Conservation (phyloP, 2,888 invertebrate genomes). For the Cacoxenus indagator region DNA sequence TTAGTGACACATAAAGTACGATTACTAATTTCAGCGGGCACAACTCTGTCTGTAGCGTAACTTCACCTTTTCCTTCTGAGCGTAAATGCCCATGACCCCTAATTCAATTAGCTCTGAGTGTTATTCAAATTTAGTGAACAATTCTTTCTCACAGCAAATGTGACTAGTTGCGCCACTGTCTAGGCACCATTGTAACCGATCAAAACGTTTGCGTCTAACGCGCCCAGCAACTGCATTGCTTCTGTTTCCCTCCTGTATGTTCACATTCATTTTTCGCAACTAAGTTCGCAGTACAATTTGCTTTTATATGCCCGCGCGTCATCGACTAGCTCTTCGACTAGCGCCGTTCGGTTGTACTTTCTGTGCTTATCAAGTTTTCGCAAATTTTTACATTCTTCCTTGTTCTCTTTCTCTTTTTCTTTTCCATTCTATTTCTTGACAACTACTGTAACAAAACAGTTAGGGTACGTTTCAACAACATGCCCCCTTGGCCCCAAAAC, state of each 20-base stretch:
- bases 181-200: neutral
- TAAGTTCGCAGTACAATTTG: neutral
- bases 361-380: too few relatives aligned
- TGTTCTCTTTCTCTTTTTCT: too few relatives aligned
- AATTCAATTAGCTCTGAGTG: neutral
- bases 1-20: neutral
- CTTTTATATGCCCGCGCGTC: neutral
- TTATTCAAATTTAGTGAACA: neutral
- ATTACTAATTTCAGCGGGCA: neutral
- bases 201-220: neutral
- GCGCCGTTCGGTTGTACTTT: too few relatives aligned
- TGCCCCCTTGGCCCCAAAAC: too few relatives aligned
- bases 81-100: neutral
- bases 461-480: too few relatives aligned
- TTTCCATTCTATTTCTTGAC: too few relatives aligned
- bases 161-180: neutral
- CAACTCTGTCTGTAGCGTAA: neutral
- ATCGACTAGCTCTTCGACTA: too few relatives aligned
- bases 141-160: neutral
- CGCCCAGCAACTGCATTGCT: neutral
- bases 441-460: too few relatives aligned
- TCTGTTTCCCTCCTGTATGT: neutral
- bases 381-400: too few relatives aligned
- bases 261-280: neutral
- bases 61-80: too few relatives aligned